phyloP scores from a whole-genome alignment of 2,888 invertebrate genomes.

The Arge pagana region DNA sequence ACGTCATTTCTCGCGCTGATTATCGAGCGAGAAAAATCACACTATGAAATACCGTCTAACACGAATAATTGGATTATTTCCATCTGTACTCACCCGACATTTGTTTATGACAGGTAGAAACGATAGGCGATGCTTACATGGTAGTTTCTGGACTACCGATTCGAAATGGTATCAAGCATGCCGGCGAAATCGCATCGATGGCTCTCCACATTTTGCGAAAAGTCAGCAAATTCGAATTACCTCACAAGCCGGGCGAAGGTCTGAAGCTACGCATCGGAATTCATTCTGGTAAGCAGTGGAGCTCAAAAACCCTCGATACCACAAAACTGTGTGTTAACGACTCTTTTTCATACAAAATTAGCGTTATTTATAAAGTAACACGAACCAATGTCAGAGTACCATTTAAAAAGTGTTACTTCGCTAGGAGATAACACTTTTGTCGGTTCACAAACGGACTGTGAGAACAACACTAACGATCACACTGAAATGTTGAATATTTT shows the following conservation, averaged over 20 bases:
- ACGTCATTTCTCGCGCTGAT: neutral
- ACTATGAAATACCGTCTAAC: neutral
- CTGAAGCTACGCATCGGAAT: constrained; percentile 76
- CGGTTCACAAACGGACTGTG: neutral
- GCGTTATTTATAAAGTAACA: no score
- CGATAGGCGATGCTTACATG: constrained; percentile 82
- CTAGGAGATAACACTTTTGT: no score
- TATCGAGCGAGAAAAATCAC: neutral
- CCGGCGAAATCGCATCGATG: constrained; percentile 79
- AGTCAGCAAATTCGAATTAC: constrained; percentile 71
- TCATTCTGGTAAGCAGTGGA: constrained; percentile 62
- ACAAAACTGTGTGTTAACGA: no score
- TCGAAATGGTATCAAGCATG: constrained; percentile 74
- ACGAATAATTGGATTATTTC: neutral
- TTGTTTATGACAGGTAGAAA: constrained; percentile 67
- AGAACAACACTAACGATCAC: no score
- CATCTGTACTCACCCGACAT: neutral
- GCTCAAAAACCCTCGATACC: neutral
- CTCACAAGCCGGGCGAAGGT: constrained; percentile 70
- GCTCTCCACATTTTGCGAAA: constrained; percentile 75
- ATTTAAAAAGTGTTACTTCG: no score
- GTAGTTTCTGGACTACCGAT: constrained; percentile 80
- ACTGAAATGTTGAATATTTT: neutral
- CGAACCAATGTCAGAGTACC: no score
- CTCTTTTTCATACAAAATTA: no score